Percentiles rank a stretch among this genome's conserved stretches.
These are phyloP conservation scores for Cavia aperea DNA, from an alignment of 2,113 vertebrate species.

Conservation along the genomic window DNA sequence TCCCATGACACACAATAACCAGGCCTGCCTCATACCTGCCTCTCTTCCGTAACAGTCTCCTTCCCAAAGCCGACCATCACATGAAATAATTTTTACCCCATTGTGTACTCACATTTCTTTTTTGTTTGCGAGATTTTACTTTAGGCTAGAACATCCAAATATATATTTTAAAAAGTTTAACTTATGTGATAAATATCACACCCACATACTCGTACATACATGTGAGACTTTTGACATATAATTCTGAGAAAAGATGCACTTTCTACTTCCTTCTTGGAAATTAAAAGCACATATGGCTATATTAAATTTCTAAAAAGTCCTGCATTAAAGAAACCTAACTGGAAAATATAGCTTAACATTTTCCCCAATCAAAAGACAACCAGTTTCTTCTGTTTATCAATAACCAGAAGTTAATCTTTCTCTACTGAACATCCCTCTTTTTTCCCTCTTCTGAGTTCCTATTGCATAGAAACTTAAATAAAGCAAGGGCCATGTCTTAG, in stretches of 20 bases:
- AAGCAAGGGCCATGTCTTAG: neutral
- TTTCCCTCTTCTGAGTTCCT: neutral
- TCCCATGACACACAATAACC: neutral
- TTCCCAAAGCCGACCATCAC: neutral
- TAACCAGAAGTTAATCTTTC: neutral
- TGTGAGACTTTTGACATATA: too few species aligned
- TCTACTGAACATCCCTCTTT: neutral
- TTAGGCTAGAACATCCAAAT: constrained; percentile 28
- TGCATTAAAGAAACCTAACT: neutral
- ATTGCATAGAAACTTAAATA: neutral
- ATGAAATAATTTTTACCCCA: neutral
- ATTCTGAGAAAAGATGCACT: neutral
- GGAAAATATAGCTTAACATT: neutral
- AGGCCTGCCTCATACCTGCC: too few species aligned
- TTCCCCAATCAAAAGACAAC: neutral
- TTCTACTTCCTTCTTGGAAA: neutral
- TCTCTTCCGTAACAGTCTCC: neutral
- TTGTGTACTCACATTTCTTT: neutral
- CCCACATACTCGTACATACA: neutral
- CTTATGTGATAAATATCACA: neutral
- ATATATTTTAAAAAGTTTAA: neutral
- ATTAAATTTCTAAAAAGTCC: neutral
- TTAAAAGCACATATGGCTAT: neutral
- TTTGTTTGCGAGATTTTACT: neutral
- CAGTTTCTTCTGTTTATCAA: neutral